phyloP scores from a whole-genome alignment of 2,113 vertebrate genomes.

The Pyxicephalus adspersus region DNA sequence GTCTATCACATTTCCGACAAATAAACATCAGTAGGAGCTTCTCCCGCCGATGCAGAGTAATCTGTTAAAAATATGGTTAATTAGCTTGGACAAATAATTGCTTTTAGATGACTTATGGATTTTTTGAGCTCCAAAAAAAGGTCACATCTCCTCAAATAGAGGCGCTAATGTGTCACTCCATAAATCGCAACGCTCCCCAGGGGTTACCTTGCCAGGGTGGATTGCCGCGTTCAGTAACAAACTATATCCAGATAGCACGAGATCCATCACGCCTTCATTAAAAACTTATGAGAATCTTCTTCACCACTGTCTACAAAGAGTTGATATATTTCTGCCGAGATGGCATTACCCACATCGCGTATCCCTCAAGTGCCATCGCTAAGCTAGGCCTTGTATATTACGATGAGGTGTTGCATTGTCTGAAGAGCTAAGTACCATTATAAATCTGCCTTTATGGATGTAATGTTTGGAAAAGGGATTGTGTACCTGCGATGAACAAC shows the following conservation, averaged over 20 bases:
- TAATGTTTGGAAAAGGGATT: constrained; percentile 12
- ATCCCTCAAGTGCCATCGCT: constrained; percentile 18
- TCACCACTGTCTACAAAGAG: constrained; percentile 12
- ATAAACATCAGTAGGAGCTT: constrained; percentile 21
- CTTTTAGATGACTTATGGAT: constrained; percentile 53
- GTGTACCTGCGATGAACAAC: constrained; percentile 12
- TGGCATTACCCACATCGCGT: constrained; percentile 25
- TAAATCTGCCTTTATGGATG: constrained; percentile 31
- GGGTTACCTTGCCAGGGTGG: constrained; percentile 24
- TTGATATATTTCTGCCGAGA: constrained; percentile 31
- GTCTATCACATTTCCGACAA: not conserved
- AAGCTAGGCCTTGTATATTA: constrained; percentile 23
- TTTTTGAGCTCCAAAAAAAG: constrained; percentile 49
- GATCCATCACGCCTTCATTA: constrained; percentile 55
- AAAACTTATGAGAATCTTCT: constrained; percentile 51
- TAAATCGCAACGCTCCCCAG: constrained; percentile 41
- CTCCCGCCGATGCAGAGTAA: constrained; percentile 31
- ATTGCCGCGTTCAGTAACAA: constrained; percentile 19
- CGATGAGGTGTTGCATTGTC: constrained; percentile 17
- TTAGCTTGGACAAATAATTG: constrained; percentile 56
- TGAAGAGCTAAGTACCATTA: not conserved
- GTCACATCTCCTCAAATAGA: constrained; percentile 45
- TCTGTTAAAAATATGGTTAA: constrained; percentile 54
- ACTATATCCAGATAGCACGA: constrained; percentile 2
- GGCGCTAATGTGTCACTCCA: constrained; percentile 36